phyloP scores from a whole-genome alignment of 2,888 invertebrate genomes.

The Tenthredo livida region DNA sequence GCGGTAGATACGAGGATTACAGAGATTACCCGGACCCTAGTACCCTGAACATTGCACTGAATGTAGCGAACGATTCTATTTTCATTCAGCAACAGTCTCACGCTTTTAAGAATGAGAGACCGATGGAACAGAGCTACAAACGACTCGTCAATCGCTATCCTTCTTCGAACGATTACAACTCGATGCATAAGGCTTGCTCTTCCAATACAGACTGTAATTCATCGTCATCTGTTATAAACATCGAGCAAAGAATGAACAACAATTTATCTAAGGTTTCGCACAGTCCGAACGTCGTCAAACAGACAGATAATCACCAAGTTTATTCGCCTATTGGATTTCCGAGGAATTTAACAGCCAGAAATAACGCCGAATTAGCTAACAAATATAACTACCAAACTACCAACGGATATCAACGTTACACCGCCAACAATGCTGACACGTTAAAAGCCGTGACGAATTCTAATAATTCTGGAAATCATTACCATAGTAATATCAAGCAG shows the following conservation, averaged over 20 bases:
- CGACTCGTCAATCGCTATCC: constrained; percentile 67
- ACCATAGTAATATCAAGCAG: constrained; percentile 69
- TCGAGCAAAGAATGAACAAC: constrained; percentile 70
- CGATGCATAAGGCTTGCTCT: constrained; percentile 64
- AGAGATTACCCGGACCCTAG: constrained; percentile 69
- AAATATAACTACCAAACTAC: constrained; percentile 71
- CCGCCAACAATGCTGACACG: constrained; percentile 70
- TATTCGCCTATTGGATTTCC: constrained; percentile 73
- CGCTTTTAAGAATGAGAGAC: constrained; percentile 69
- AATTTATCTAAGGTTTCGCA: constrained; percentile 67
- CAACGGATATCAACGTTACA: constrained; percentile 71
- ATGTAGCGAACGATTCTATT: constrained; percentile 67
- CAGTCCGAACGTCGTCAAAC: constrained; percentile 64
- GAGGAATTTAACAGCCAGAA: constrained; percentile 65
- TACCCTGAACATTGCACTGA: constrained; percentile 64
- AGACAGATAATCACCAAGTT: constrained; percentile 60
- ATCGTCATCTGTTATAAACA: constrained; percentile 60
- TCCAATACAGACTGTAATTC: constrained; percentile 65
- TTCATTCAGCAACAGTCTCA: constrained; percentile 58
- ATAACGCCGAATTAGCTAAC: constrained; percentile 65
- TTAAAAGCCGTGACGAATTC: constrained; percentile 68
- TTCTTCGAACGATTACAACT: constrained; percentile 65
- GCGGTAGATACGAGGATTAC: constrained; percentile 69
- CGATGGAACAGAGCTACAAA: constrained; percentile 71
- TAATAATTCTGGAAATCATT: constrained; percentile 57